phyloP scores from a whole-genome alignment of 2,113 vertebrate species.

The Phylloscopus whistleri region DNA sequence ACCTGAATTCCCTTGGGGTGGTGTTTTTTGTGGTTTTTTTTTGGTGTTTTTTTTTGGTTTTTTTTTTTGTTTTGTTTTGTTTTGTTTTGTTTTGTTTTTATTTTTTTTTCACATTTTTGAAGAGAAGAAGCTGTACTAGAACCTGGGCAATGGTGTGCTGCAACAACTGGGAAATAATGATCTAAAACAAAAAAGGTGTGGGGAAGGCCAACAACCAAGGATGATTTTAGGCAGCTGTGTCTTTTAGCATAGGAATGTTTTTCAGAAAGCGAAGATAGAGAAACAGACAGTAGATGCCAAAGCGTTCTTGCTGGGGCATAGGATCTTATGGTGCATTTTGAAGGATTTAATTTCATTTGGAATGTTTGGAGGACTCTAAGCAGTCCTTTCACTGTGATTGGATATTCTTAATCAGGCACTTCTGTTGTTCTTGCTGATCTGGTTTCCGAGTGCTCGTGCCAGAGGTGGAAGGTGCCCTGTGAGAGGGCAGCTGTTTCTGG shows the following conservation, averaged over 20 bases:
- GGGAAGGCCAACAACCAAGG: background rate
- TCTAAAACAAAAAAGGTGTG: background rate
- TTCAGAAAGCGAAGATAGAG: background rate
- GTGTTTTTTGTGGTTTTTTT: background rate
- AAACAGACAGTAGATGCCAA: background rate
- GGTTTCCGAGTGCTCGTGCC: background rate
- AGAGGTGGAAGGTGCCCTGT: background rate
- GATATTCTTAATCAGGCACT: background rate
- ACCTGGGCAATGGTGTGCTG: background rate
- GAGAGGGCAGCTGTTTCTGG: background rate
- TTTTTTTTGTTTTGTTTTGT: too few relatives aligned
- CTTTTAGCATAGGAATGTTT: background rate
- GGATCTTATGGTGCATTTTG: background rate
- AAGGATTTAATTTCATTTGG: background rate
- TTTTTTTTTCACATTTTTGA: background rate
- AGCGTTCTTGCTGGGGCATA: background rate
- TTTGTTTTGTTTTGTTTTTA: too few relatives aligned
- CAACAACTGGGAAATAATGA: background rate
- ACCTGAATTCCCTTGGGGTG: background rate
- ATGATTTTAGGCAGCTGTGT: background rate
- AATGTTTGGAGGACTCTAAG: background rate
- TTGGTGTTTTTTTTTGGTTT: too few relatives aligned
- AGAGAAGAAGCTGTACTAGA: background rate
- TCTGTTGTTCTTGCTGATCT: background rate
- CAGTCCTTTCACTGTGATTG: background rate